Evolutionary conservation across 2,888 invertebrate species (phyloP).

Genomic region (Ferrisia virgata): DNA sequence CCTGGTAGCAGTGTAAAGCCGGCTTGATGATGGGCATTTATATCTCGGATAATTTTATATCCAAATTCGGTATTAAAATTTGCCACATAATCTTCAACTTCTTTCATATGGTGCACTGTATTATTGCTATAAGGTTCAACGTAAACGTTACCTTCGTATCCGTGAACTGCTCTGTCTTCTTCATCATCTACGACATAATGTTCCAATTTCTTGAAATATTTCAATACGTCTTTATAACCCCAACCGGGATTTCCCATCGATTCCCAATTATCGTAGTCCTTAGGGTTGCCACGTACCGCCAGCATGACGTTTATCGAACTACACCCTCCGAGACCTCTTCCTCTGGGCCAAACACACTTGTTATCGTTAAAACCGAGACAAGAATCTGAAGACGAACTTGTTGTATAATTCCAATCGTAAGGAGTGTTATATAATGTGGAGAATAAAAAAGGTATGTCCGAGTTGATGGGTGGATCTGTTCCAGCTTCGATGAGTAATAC

Average conservation of each 20-base stretch:
- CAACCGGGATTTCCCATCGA: conserved; percentile 42
- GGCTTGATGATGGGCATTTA: conserved; percentile 80
- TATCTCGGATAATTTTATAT: conserved; percentile 73
- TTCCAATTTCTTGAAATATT: conserved; percentile 43
- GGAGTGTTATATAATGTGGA: conserved; percentile 50
- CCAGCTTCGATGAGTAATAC: conserved; percentile 57
- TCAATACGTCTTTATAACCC: conserved; percentile 42
- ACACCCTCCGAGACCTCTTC: conserved; percentile 42
- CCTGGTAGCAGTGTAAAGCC: conserved; percentile 89
- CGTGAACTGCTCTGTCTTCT: not conserved
- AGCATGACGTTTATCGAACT: conserved; percentile 47
- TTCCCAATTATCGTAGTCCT: conserved; percentile 45
- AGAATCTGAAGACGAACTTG: conserved; percentile 54
- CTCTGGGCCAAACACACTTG: conserved; percentile 23
- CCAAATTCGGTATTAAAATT: conserved; percentile 80
- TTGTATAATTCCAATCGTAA: conserved; percentile 54
- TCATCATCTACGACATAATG: not conserved
- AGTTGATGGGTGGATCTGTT: conserved; percentile 55
- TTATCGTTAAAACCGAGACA: conserved; percentile 48
- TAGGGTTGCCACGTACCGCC: conserved; percentile 41
- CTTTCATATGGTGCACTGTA: not conserved
- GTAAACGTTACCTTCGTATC: not conserved
- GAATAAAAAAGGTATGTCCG: conserved; percentile 56
- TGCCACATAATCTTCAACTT: not conserved
- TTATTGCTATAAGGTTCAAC: not conserved